These are phyloP conservation scores for Macrosoma leucophasiata DNA, from an alignment of 2,888 invertebrate species.

Conservation along the genomic window DNA sequence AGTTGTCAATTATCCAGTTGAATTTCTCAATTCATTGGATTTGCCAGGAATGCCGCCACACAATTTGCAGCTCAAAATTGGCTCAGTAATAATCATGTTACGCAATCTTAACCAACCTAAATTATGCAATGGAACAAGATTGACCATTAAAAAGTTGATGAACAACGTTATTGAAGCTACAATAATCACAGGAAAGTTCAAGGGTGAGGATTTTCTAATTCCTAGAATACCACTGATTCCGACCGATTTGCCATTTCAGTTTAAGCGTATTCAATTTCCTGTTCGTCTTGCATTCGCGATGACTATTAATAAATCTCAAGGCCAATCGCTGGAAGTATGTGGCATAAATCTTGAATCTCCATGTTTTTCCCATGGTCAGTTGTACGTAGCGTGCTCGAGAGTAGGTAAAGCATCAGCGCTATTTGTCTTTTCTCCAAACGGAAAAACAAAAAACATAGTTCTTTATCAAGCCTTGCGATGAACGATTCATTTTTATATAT, in stretches of 20 bases:
- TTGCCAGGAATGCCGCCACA: constrained; percentile 17
- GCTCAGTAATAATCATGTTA: constrained; percentile 18
- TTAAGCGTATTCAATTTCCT: constrained; percentile 26
- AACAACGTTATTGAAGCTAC: constrained; percentile 21
- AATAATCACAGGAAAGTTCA: constrained; percentile 24
- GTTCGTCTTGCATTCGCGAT: constrained; percentile 24
- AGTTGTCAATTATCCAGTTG: constrained; percentile 33
- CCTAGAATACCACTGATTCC: constrained; percentile 27
- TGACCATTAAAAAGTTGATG: constrained; percentile 23
- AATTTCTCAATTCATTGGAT: constrained; percentile 35
- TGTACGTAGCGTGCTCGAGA: constrained; percentile 28
- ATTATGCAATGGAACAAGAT: constrained; percentile 28
- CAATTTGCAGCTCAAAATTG: constrained; percentile 14
- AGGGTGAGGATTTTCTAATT: constrained; percentile 29
- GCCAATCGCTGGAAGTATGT: constrained; percentile 18
- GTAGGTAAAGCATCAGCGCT: constrained; percentile 25
- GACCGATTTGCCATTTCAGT: constrained; percentile 20
- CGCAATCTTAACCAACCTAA: constrained; percentile 26
- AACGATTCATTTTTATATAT: too few species aligned
- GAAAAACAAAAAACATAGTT: constrained; percentile 21
- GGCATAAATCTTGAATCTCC: constrained; percentile 23
- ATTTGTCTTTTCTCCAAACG: constrained; percentile 20
- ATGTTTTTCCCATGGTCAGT: constrained; percentile 28
- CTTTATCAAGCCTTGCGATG: constrained; percentile 22
- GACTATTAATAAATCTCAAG: constrained; percentile 28